A percentile compares a stretch with the other conserved stretches of the same genome.
Conservation (phyloP, 2,113 vertebrate species). For the Ictidomys tridecemlineatus region DNA sequence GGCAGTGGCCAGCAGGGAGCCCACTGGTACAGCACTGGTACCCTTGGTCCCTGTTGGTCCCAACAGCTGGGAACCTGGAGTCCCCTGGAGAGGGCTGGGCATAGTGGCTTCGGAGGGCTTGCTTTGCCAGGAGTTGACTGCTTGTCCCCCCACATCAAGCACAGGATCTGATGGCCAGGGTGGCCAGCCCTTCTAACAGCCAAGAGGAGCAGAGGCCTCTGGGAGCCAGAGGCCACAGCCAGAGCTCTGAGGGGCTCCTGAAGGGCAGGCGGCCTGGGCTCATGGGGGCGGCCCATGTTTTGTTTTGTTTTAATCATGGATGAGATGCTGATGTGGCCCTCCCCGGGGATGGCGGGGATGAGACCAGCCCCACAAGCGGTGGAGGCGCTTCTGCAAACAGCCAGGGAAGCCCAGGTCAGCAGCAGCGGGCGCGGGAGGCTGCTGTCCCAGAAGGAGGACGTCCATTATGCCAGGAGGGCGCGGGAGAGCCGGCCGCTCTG, state of each 20-base stretch:
- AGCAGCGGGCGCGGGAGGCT: conserved; percentile 79
- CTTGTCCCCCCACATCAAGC: neutral
- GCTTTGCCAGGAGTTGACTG: neutral
- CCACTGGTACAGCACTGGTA: neutral
- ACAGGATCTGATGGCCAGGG: neutral
- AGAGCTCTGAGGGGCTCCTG: conserved; percentile 5
- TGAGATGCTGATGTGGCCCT: conserved; percentile 87
- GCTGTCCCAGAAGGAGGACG: conserved; percentile 82
- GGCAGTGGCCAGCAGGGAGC: neutral
- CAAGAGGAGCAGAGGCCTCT: neutral
- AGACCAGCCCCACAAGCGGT: conserved; percentile 74
- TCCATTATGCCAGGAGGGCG: conserved; percentile 82
- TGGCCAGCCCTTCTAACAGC: neutral
- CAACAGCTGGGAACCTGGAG: neutral
- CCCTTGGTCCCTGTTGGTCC: neutral
- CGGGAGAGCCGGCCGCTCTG: neutral
- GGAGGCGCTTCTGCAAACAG: conserved; percentile 89
- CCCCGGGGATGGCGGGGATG: conserved; percentile 76
- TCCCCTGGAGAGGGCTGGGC: neutral
- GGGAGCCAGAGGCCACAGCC: neutral
- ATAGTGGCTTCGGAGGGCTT: neutral
- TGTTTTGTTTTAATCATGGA: conserved; percentile 92
- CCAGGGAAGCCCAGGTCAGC: conserved; percentile 89
- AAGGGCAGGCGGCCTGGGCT: conserved; percentile 41
- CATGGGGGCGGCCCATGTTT: conserved; percentile 84